A percentile compares a stretch with the other conserved stretches of the same genome.
Evolutionary conservation across 2,113 vertebrate genomes (phyloP).

Genomic region (Hippolais icterina): DNA sequence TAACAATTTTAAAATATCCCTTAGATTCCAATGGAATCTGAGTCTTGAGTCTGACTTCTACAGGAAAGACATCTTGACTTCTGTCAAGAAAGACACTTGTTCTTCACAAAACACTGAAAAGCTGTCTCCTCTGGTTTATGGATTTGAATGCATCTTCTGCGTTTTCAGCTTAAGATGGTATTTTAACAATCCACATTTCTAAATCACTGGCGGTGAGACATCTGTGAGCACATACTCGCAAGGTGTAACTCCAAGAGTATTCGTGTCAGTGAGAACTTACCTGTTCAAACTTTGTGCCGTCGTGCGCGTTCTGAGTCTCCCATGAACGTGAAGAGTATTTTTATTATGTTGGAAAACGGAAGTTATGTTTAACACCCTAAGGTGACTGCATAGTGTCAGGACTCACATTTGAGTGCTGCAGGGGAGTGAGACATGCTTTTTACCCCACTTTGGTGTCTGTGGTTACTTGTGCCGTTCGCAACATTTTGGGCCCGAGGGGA

Average conservation of each 20-base stretch:
- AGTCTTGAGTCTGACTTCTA: not conserved
- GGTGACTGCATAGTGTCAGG: accelerated
- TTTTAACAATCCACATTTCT: not conserved
- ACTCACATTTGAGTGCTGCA: accelerated
- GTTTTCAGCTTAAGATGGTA: not conserved
- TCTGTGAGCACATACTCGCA: accelerated
- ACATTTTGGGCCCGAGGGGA: accelerated
- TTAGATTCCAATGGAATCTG: not conserved
- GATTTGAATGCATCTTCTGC: not conserved
- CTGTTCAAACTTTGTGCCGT: not conserved
- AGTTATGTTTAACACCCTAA: no score
- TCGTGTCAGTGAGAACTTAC: accelerated
- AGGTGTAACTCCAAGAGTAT: accelerated
- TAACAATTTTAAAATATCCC: not conserved
- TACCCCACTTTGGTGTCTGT: accelerated
- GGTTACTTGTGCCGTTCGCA: accelerated
- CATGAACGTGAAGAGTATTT: accelerated
- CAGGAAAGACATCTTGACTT: not conserved
- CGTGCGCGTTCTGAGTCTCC: no score
- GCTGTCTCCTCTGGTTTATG: not conserved
- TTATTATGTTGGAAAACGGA: not conserved
- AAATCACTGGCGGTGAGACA: no score
- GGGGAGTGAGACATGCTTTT: accelerated
- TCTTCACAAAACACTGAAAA: not conserved
- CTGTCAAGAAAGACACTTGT: not conserved